phyloP scores from a whole-genome alignment of 1,140 invertebrate species.

The Ceratina japonica region DNA sequence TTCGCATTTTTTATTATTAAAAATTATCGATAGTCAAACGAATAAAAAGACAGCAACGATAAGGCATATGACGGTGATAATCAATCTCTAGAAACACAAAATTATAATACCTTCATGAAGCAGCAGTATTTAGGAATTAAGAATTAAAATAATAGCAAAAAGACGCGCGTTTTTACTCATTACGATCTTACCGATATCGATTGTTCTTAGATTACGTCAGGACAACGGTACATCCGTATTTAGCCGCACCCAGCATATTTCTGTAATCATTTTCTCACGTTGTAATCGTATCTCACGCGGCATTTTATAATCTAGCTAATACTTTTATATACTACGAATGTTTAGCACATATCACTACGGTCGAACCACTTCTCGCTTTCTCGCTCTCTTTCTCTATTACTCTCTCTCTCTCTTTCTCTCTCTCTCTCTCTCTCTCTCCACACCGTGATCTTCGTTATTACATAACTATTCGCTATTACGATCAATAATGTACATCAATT shows the following conservation, averaged over 20 bases:
- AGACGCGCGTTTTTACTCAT: conserved; percentile 49
- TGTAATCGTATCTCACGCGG: conserved; percentile 49
- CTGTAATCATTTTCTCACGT: conserved; percentile 46
- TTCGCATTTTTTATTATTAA: not conserved
- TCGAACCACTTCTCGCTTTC: conserved; percentile 29
- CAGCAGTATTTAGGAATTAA: conserved; percentile 10
- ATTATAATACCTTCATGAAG: not conserved
- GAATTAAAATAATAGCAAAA: no score
- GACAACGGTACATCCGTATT: conserved; percentile 24
- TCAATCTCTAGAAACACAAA: conserved; percentile 7
- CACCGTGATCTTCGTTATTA: conserved; percentile 59
- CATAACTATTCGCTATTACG: conserved; percentile 63
- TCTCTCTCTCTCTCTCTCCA: not conserved
- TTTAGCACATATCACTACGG: conserved; percentile 67
- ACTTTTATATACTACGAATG: conserved; percentile 69
- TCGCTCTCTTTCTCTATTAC: not conserved
- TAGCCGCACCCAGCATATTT: conserved; percentile 52
- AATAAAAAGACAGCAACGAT: not conserved
- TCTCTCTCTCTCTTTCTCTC: not conserved
- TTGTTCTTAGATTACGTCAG: conserved; percentile 37
- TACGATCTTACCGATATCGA: conserved; percentile 55
- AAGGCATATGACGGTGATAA: not conserved
- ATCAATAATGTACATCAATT: conserved; percentile 74
- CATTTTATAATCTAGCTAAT: conserved; percentile 66
- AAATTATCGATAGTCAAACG: not conserved